A percentile compares a stretch with the other conserved stretches of the same genome.
These are phyloP conservation scores for Tricholauxania praeusta DNA, from an alignment of 2,888 invertebrate species.

Conservation along the genomic window DNA sequence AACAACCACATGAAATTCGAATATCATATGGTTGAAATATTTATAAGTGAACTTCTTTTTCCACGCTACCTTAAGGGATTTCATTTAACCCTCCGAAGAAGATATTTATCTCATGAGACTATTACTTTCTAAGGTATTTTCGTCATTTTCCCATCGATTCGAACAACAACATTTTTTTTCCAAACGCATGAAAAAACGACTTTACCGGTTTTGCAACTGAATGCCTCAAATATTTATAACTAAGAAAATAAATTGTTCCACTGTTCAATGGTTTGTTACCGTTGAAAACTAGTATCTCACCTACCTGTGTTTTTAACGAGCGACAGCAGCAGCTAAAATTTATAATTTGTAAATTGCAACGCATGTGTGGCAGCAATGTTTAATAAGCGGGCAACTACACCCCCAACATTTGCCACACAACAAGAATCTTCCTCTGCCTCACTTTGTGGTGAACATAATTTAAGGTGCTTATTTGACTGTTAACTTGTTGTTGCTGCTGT, in stretches of 20 bases:
- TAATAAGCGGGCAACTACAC: constrained; percentile 52
- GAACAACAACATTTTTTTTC: too few species aligned
- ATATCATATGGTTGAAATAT: too few species aligned
- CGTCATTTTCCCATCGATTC: too few species aligned
- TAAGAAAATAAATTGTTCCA: background rate
- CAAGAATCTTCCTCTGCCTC: too few species aligned
- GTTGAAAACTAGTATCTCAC: background rate
- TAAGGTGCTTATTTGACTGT: constrained; percentile 39
- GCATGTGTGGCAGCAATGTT: constrained; percentile 54
- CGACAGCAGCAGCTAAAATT: constrained; percentile 60
- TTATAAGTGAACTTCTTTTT: too few species aligned
- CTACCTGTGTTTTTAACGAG: background rate
- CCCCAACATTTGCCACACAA: background rate
- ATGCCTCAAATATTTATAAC: background rate
- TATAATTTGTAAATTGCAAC: constrained; percentile 63
- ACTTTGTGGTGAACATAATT: constrained; percentile 48
- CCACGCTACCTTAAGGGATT: too few species aligned
- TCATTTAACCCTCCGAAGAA: too few species aligned
- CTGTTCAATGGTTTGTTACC: background rate
- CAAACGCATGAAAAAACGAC: too few species aligned
- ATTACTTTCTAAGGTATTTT: too few species aligned
- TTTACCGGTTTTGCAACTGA: too few species aligned
- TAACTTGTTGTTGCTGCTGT: constrained; percentile 12
- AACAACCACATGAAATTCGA: too few species aligned
- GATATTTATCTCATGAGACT: too few species aligned